phyloP scores from a whole-genome alignment of 2,113 vertebrate genomes.

The Entomyzon cyanotis region DNA sequence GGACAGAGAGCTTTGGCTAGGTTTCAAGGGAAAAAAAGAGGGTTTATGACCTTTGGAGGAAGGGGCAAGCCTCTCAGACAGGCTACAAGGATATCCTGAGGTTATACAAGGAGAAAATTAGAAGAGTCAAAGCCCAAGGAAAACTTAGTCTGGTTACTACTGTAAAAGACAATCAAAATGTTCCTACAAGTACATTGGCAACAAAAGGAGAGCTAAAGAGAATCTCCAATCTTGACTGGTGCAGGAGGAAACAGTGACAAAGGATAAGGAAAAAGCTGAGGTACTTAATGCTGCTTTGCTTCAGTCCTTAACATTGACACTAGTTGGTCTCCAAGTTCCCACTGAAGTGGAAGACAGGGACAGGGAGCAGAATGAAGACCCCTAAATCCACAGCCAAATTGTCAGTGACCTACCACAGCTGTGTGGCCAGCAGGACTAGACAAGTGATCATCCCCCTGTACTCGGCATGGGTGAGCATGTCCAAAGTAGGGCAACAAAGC shows the following conservation, averaged over 20 bases:
- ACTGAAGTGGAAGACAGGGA: not conserved
- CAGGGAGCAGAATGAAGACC: not conserved
- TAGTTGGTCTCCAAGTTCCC: not conserved
- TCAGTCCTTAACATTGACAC: not conserved
- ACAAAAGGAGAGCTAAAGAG: not conserved
- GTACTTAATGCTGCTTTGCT: not conserved
- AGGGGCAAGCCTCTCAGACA: not conserved
- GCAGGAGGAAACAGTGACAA: not conserved
- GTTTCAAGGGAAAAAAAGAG: not conserved
- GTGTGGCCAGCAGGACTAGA: not conserved
- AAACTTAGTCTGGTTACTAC: not conserved
- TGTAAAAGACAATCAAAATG: not conserved
- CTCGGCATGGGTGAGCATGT: rapidly evolving
- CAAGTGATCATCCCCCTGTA: not conserved
- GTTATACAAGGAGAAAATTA: not conserved
- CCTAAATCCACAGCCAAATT: not conserved
- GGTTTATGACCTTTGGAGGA: not conserved
- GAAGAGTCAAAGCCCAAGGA: not conserved
- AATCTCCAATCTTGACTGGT: not conserved
- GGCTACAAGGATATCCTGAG: not conserved
- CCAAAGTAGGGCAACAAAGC: not conserved
- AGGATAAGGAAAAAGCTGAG: not conserved
- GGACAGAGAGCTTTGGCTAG: not conserved
- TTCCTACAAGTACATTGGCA: not conserved
- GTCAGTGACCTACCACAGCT: not conserved